Evolutionary conservation across 1,140 invertebrate species (phyloP), one percentile per base, ranked within the genome.

Genomic region (Gyrodactylus salaris): DNA sequence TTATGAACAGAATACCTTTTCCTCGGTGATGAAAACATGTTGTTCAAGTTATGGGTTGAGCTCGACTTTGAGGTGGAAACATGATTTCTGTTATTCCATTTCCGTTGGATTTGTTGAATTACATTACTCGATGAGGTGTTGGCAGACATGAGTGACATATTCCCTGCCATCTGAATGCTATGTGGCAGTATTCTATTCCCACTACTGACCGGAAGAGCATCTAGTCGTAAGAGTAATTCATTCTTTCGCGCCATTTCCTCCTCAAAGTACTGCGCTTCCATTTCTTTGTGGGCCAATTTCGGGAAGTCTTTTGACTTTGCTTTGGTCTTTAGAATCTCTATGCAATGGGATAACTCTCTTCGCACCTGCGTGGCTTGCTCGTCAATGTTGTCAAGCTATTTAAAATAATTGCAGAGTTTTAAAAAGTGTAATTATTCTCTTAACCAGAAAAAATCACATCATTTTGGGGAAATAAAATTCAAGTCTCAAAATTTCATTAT

Each of bases 311-410:
- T n/a, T n/a, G n/a, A 7, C 34, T 54, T 54, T 16, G 7, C n/a
- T n/a, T 16, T 54, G 34, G 7, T 54, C n/a, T 54, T 54, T n/a
- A 54, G n/a, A 7, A 16, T 54, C n/a, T 54, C 34, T 54, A 54
- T 54, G n/a, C 34, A 54, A 54, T 54, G 34, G 7, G 34, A 93
- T 75, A 99, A 83, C 84, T 99, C 95, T 82, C 95, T 85, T 80
- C 95, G 85, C 77, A 99, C 97, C 68, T 95, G 93, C 25, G 95
- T 94, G 76, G 95, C 94, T 83, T 99, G 95, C 80, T 99, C 95
- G 83, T 99, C 95, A 74, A 89, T 89, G 79, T 93, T 98, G 80
- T 98, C 94, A 82, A 99, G 84, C 89, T 93, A 78, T 26, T 80
- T 22, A 26, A 25, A 25, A 71, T 0, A 74, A 23, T 68, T n/a